phyloP scores from a whole-genome alignment of 2,888 invertebrate genomes.

The Phlogophora meticulosa region DNA sequence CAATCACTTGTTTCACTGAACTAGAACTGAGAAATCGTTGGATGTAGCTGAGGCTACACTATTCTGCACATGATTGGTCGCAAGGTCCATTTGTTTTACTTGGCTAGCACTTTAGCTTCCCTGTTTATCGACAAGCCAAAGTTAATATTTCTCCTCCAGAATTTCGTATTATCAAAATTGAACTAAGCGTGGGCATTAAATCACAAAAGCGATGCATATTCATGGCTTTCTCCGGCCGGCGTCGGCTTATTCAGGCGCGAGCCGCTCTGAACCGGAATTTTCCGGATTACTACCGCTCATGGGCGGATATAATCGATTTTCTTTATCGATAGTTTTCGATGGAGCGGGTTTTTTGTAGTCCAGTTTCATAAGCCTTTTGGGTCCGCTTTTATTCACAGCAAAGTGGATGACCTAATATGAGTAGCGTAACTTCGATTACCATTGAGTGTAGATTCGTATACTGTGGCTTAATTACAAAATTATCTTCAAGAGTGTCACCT shows the following conservation, averaged over 20 bases:
- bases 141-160: slow-evolving; percentile 46
- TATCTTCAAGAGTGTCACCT: slow-evolving; percentile 27
- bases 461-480: slow-evolving; percentile 27
- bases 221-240: slow-evolving; percentile 60
- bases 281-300: slow-evolving; percentile 67
- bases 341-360: slow-evolving; percentile 49
- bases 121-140: slow-evolving; percentile 29
- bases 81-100: slow-evolving; percentile 48
- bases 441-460: background rate
- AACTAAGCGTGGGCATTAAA: slow-evolving; percentile 63
- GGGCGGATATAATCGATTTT: slow-evolving; percentile 66
- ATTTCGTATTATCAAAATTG: slow-evolving; percentile 58
- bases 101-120: slow-evolving; percentile 25
- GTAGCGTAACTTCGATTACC: slow-evolving; percentile 18
- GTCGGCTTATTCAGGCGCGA: slow-evolving; percentile 58
- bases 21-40: slow-evolving; percentile 45
- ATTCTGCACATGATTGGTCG: slow-evolving; percentile 40
- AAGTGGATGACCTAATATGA: slow-evolving; percentile 29
- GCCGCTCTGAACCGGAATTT: slow-evolving; percentile 62
- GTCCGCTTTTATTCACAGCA: slow-evolving; percentile 39
- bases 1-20: slow-evolving; percentile 33
- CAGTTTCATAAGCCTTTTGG: slow-evolving; percentile 55
- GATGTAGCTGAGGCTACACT: slow-evolving; percentile 13
- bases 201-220: slow-evolving; percentile 69
- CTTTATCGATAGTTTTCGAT: slow-evolving; percentile 66